Base-by-base conservation (phyloP, 2,888 invertebrate species). In the Ferdinandea cuprea region DNA sequence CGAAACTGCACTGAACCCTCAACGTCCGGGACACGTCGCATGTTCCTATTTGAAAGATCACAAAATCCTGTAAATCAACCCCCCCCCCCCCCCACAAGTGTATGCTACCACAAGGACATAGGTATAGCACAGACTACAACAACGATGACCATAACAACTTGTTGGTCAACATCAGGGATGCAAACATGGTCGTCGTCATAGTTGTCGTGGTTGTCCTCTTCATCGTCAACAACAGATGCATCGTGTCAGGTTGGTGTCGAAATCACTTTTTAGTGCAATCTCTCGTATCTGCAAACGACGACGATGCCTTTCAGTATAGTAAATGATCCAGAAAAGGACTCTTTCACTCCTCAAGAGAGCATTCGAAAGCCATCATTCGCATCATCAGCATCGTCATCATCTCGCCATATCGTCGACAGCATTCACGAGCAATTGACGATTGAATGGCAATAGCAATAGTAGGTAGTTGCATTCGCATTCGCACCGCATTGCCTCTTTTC, bases 311-410 rank as follows among this genome's bases (percentile, higher is more conserved):
- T 74, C 56, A 48, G 40, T 58, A 58, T 65, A 28, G 58, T 35
- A 66, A 65, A 74, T 74, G 48, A 66, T 58, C 40, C 65, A 65
- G 73, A 73, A 73, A 73, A 54, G 56, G 54, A 37, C 56, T 48
- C 46, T 65, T 65, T 32, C 71, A 52, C 13, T 40, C 2, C 54
- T 35, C 46, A n/a, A 66, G 58, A 66, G 42, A 50, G 58, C 61
- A 65, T 48, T 58, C 50, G 50, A 74, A 65, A 54, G 46, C 46
- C 42, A 50, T 58, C 35, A 65, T 50, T 66, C 65, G 48, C 17
- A 48, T 65, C 74, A 56, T 48, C 44, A 52, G 48, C 17, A 48
- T 65, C 74, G 56, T 48, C 44, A 52, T 32, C 61, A 32, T 63
- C 50, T 48, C 54, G 52, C 30, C 40, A 21, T n/a, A n/a, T 35